Base-by-base conservation (phyloP, 1,140 invertebrate genomes). In the Zaprionus kolodkinae region DNA sequence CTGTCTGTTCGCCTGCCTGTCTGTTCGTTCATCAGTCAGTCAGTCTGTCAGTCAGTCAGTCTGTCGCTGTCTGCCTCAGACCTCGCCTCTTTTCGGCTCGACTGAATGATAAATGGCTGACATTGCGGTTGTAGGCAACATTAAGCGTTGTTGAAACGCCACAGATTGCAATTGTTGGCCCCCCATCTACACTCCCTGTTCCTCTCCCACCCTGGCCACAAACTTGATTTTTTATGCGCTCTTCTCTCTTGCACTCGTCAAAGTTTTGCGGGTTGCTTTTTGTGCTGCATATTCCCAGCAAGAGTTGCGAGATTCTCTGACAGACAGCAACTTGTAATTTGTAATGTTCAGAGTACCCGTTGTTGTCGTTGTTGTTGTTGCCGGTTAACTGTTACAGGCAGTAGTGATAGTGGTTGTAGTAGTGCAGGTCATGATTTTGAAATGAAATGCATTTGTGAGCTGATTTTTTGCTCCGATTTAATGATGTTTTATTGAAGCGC, bases 91-190 rank as follows among this genome's bases (percentile, higher is more conserved):
- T 67, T 80, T 64, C 48, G 74, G 73, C 73, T 69, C 79, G 66
- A 54, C 69, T 85, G 73, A 83, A 87, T 87, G 83, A 88, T 87
- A 88, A 87, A 87, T 87, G 79, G 83, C 76, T 77, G 83, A 87
- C 79, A 87, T 77, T 87, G 83, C 68, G 84, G 77, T 86, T 86
- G 83, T 86, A 87, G 82, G 71, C 82, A 86, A 86, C 78, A 79
- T 81, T 81, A 81, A 86, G 82, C 82, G 82, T 64, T 78, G 82
- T 79, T 86, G 75, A 81, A 86, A 71, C 72, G 72, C 83, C 82
- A 78, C 83, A 81, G 82, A 86, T 86, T 86, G 83, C 83, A 87
- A 86, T 87, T 81, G 83, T 78, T 85, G 80, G 61, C 65, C 27
- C 65, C 27, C 45, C 33, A 59, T 6, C 27, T 11, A 10, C 9